These are phyloP conservation scores for Vulpes vulpes DNA, from an alignment of 2,113 vertebrate genomes.

Conservation along the genomic window DNA sequence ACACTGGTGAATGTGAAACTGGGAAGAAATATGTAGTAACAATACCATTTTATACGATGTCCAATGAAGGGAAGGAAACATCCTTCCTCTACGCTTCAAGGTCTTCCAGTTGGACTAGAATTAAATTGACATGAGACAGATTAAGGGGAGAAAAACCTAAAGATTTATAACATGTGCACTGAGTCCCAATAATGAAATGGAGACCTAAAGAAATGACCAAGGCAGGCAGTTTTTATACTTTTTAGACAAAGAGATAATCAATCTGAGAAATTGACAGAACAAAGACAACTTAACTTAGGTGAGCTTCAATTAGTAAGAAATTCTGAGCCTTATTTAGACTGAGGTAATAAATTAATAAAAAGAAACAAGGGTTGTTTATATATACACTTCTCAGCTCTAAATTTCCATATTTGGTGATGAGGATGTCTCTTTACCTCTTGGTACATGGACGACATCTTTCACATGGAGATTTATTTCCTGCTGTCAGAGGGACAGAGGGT, in stretches of 20 bases:
- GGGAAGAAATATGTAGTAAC: background rate
- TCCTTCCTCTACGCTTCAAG: background rate
- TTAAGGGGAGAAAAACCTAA: background rate
- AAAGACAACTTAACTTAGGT: background rate
- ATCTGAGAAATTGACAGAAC: background rate
- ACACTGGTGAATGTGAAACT: background rate
- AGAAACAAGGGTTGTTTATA: background rate
- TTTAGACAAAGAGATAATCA: background rate
- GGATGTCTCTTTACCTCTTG: background rate
- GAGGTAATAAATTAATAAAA: background rate
- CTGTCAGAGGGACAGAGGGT: background rate
- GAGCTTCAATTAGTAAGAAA: background rate
- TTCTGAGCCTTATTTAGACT: background rate
- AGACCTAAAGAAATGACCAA: background rate
- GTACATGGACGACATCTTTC: background rate
- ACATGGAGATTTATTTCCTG: background rate
- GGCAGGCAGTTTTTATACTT: background rate
- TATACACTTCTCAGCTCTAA: background rate
- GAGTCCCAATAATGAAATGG: background rate
- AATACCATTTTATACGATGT: background rate
- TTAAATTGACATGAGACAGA: background rate
- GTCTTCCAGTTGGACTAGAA: background rate
- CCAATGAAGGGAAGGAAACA: background rate
- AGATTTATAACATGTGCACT: background rate
- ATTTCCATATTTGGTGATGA: background rate